Evolutionary conservation across 2,888 invertebrate genomes (phyloP), one percentile per base, ranked within the genome.

Genomic region (Ectobius pallidus): DNA sequence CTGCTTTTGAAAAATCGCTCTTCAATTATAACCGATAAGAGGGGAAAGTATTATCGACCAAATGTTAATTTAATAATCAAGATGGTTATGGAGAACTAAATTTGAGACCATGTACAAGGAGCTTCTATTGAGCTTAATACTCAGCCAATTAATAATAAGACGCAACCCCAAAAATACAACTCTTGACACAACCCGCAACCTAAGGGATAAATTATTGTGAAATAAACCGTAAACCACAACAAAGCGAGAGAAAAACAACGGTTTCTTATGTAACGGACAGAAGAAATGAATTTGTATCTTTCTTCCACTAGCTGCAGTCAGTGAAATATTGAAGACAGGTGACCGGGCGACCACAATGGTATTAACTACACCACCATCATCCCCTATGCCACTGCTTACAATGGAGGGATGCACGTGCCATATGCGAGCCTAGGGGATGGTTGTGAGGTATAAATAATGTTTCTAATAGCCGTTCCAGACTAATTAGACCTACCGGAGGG

Each of bases 261-360:
- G 44, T 30, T 46, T 44, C 65, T 39, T 30, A n/a, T n/a, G n/a
- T 30, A 58, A 58, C 58, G 58, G 58, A 14, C 30, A 22, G 25
- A 22, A 52, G 25, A 16, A 16, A n/a, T 30, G 44, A 6, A 20
- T 44, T 65, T 44, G 46, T 65, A 32, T 65, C 46, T 46, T 65
- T 44, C 44, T 34, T 34, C 34, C 34, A 34, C 11, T 6, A 11
- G 11, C n/a, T 46, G 27, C 27, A 58, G 65, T 46, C 65, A 44
- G 46, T 65, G 65, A 65, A 65, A 65, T 65, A 65, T 65, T 44
- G 42, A n/a, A 65, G 65, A 46, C 65, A 65, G 65, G 65, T 65
- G 65, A 65, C 65, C 65, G 46, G 30, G 30, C 14, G 58, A n/a
- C 27, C 27, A 46, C 65, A 58, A 58, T 58, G 3, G 58, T 30